Evolutionary conservation across 1,140 invertebrate species (phyloP).

Genomic region (Drosophila kurseongensis): DNA sequence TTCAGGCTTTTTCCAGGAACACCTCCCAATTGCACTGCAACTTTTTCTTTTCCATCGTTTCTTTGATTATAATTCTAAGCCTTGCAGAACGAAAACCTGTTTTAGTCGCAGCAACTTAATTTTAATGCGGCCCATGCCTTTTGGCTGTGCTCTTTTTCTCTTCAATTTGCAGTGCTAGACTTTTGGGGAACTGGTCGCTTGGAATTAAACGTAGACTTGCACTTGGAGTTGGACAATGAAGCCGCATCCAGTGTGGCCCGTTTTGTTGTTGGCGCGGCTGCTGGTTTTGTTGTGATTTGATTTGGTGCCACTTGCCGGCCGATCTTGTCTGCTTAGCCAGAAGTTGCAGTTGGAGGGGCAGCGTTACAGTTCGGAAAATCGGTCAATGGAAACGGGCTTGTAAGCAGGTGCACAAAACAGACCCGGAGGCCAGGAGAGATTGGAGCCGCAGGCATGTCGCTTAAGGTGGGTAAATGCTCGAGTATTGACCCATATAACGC

Average conservation of each 20-base stretch:
- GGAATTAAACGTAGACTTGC: conserved; percentile 37
- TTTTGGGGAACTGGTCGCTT: conserved; percentile 55
- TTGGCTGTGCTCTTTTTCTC: conserved; percentile 25
- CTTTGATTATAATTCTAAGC: conserved; percentile 41
- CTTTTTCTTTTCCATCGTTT: conserved; percentile 28
- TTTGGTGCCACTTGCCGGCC: conserved; percentile 51
- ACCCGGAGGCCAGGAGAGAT: conserved; percentile 20
- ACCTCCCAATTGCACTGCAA: conserved; percentile 34
- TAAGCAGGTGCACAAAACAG: conserved; percentile 66
- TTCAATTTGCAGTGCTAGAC: conserved; percentile 55
- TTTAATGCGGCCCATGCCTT: conserved; percentile 58
- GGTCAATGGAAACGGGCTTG: conserved; percentile 80
- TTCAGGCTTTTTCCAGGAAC: conserved; percentile 2
- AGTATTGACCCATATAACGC: conserved; percentile 52
- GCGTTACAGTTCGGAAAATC: conserved; percentile 74
- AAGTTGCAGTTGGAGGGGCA: conserved; percentile 45
- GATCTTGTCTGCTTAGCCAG: conserved; percentile 31
- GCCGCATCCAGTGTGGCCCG: conserved; percentile 41
- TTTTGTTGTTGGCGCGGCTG: conserved; percentile 43
- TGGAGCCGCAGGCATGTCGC: conserved; percentile 59
- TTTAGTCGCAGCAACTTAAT: conserved; percentile 58
- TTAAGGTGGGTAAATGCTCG: conserved; percentile 71
- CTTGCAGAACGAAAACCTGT: conserved; percentile 29
- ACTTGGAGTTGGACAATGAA: conserved; percentile 49
- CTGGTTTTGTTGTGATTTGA: conserved; percentile 39